Percentiles rank a stretch among this genome's conserved stretches.
Evolutionary conservation across 23 tunicate species (phyloP).

Genomic region (Corella eumyota): DNA sequence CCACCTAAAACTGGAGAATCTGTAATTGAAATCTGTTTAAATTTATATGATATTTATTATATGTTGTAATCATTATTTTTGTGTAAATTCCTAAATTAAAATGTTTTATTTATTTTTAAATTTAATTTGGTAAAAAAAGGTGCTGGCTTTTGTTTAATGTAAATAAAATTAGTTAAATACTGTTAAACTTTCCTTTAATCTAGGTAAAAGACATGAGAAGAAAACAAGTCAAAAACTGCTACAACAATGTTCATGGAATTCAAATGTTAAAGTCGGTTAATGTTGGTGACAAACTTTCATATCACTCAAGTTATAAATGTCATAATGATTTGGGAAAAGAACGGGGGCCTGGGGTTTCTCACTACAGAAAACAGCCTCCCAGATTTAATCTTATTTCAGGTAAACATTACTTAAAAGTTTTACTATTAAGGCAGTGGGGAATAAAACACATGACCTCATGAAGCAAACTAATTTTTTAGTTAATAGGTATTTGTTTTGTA

Average conservation of each 20-base stretch:
- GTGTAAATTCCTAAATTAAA: too few relatives aligned
- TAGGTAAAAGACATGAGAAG: constrained; percentile 22
- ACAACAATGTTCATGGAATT: constrained; percentile 42
- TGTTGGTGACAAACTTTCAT: constrained; percentile 32
- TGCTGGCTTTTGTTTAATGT: too few relatives aligned
- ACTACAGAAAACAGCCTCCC: constrained; percentile 35
- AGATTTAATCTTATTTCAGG: constrained; percentile 56
- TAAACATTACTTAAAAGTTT: neutral
- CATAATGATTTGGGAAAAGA: constrained; percentile 37
- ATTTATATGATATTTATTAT: too few relatives aligned
- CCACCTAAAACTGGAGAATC: constrained; percentile 53
- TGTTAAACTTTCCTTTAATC: too few relatives aligned
- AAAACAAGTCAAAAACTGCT: constrained; percentile 29
- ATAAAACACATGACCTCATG: too few relatives aligned
- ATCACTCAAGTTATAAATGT: constrained; percentile 23
- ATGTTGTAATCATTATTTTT: too few relatives aligned
- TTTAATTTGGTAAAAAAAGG: too few relatives aligned
- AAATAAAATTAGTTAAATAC: too few relatives aligned
- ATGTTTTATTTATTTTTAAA: too few relatives aligned
- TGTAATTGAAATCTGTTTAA: constrained; percentile 7
- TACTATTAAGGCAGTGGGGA: too few relatives aligned
- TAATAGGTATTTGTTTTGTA: too few relatives aligned
- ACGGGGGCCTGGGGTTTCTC: constrained; percentile 41
- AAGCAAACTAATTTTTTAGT: too few relatives aligned
- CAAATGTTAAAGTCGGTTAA: constrained; percentile 36